Base-by-base conservation (phyloP, 2,888 invertebrate genomes). In the Dysmachus trigonus region DNA sequence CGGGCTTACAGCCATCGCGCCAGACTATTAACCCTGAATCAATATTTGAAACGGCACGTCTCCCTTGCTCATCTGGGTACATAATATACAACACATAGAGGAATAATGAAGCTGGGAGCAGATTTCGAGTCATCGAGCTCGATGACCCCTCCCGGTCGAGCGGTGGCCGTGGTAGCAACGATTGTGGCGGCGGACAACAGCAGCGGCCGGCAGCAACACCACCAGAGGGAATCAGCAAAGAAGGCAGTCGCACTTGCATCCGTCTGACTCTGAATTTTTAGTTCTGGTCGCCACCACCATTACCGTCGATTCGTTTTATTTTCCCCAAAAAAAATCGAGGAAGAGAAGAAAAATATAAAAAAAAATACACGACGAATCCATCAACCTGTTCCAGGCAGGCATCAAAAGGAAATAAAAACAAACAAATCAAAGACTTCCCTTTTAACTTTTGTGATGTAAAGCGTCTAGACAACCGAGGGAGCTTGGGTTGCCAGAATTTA, bases 401-500 rank as follows among this genome's bases (percentile, higher is more conserved):
- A 77, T 77, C 77, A 77, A 62, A 76, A 77, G 77, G 47, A 77
- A 77, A 77, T 41, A 77, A 77, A 77, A 77, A 41, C 77, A 77
- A 77, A 77, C 77, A 77, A 77, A 77, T 77, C 77, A 41, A 38
- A 77, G 47, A 47, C 47, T 77, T 77, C 77, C 77, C 77, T 77
- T 35, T 77, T 77, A 47, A 77, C 47, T 77, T 77, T 47, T 77
- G 47, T 77, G 77, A 77, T 77, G 77, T 41, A 77, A 27, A 77
- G 47, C 47, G 77, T 77, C 77, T 77, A 77, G 77, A 77, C 77
- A 77, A 77, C 77, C 77, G 77, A 47, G 62, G 77, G 47, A 77
- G 77, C 77, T 77, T 77, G 77, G 33, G 77, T 77, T 77, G 77
- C 77, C 77, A 77, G 77, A 77, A 77, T 47, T 77, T 77, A 77